Evolutionary conservation across 2,888 invertebrate species (phyloP), one percentile per base, ranked within the genome.

Genomic region (Panopea generosa): DNA sequence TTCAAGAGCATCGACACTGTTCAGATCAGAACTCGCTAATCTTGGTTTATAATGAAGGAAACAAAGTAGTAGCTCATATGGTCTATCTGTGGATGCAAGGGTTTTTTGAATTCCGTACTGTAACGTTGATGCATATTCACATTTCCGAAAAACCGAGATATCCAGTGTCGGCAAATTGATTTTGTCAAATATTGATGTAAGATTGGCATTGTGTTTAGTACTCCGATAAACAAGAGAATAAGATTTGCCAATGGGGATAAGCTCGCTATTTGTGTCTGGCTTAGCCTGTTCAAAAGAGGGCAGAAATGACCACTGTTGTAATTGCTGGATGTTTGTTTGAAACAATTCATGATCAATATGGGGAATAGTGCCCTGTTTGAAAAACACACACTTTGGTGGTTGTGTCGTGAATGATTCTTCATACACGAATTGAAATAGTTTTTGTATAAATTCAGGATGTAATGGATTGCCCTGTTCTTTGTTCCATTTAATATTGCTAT

Each of bases 361-460:
- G 6, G 11, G 33, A 33, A 33, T 33, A 33, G 50, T 11, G 20
- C 14, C 20, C 20, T 11, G 16, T 20, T 16, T 24, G 50, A 18
- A 50, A 50, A 18, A 20, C 14, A 33, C 6, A 11, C 33, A 7
- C 33, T 7, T 7, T 33, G 33, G 11, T 7, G 33, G 20, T 47
- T 18, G 20, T 4, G 18, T 16, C 2, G 33, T 56, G 9, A 18
- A 38, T 40, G 57, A 57, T 40, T 55, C 55, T 55, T 29, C 33
- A 29, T 55, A n/a, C 27, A 67, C 14, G 20, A 59, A 67, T 14
- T 59, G 40, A 57, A 56, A 66, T 14, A 66, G 49, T 24, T 22
- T 16, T 11, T 22, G 29, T 9, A 67, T 29, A 57, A 57, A 67
- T 40, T 50, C 14, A 16, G 33, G 7, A 11, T 33, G 2, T 40